phyloP scores from a whole-genome alignment of 2,797 vertebrate species.

The Microchirus variegatus region DNA sequence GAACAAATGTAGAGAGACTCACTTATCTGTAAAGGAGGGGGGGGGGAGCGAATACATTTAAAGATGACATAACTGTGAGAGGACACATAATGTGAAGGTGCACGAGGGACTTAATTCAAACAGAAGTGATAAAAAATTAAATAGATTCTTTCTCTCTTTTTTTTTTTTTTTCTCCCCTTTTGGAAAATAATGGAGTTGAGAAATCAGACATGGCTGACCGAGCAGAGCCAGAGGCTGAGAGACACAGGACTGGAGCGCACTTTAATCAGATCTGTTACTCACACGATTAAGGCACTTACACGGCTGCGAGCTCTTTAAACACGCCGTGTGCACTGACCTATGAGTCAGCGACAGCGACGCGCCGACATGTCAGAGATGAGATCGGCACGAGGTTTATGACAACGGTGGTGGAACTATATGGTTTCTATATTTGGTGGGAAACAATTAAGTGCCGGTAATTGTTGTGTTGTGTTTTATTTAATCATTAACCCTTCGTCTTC shows the following conservation, averaged over 20 bases:
- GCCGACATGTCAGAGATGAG: slow-evolving; percentile 4
- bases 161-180: too few relatives aligned
- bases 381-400: background rate
- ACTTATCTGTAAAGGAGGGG: slow-evolving; percentile 8
- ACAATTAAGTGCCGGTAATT: too few relatives aligned
- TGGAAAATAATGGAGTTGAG: background rate
- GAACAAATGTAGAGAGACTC: slow-evolving; percentile 43
- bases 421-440: too few relatives aligned
- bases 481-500: too few relatives aligned
- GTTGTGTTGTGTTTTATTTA: too few relatives aligned
- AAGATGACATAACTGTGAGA: slow-evolving; percentile 19
- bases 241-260: background rate
- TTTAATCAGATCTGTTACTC: slow-evolving; percentile 3
- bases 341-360: background rate
- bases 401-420: too few relatives aligned
- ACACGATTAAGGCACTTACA: background rate
- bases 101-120: slow-evolving; percentile 8
- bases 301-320: background rate
- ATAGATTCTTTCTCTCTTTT: too few relatives aligned
- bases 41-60: too few relatives aligned
- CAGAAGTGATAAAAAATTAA: background rate
- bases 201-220: background rate
- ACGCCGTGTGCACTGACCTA: background rate
- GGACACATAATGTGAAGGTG: slow-evolving; percentile 17
- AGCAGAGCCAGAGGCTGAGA: background rate